Conservation (phyloP, 2,113 vertebrate genomes). For the Corapipo altera region DNA sequence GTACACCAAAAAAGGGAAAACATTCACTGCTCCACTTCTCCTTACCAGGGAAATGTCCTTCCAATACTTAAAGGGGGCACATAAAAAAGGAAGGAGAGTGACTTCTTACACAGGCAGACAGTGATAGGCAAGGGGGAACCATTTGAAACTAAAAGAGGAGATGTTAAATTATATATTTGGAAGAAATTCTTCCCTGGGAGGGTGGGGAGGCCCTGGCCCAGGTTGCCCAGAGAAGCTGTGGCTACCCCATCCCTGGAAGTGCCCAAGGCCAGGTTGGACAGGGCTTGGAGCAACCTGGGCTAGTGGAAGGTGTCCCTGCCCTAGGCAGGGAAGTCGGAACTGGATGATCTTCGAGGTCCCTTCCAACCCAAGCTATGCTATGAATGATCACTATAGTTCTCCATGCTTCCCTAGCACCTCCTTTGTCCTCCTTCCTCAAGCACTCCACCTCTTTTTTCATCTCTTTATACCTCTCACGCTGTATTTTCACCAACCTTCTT, state of each 20-base stretch:
- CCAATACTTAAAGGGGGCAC: background rate
- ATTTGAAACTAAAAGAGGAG: background rate
- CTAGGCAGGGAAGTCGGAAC: background rate
- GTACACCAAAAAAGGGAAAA: background rate
- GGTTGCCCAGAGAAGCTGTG: background rate
- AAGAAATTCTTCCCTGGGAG: background rate
- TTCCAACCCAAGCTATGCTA: background rate
- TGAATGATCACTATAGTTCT: background rate
- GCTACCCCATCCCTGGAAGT: background rate
- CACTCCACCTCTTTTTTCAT: background rate
- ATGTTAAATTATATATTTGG: background rate
- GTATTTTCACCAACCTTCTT: background rate
- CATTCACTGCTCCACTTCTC: background rate
- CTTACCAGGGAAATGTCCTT: background rate
- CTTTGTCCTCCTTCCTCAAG: background rate
- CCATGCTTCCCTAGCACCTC: background rate
- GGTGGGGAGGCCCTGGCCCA: background rate
- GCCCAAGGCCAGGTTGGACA: background rate
- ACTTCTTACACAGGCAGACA: background rate
- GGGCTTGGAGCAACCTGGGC: background rate
- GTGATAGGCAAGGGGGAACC: background rate
- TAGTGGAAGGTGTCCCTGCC: background rate
- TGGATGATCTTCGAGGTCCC: background rate
- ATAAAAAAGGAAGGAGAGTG: background rate
- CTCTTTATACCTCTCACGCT: background rate